A percentile compares a stretch with the other conserved stretches of the same genome.
phyloP scores from a whole-genome alignment of 2,113 vertebrate species.

The Desmodus rotundus region DNA sequence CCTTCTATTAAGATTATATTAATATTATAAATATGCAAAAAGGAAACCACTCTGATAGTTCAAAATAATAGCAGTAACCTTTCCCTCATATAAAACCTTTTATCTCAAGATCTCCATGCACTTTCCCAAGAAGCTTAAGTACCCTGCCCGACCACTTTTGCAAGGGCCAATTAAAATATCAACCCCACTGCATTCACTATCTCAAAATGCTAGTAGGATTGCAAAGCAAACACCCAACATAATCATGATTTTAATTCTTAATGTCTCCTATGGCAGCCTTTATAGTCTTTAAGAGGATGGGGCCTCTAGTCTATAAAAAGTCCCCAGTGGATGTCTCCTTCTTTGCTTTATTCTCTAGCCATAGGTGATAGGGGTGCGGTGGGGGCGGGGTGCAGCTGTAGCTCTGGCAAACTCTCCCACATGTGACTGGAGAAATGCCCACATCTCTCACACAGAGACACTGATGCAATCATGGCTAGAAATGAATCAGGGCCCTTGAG shows the following conservation, averaged over 20 bases:
- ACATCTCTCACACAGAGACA: not conserved
- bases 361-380: not conserved
- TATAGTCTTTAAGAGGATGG: not conserved
- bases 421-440: not conserved
- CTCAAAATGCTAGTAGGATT: not conserved
- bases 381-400: not conserved
- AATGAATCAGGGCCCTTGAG: conserved; percentile 70
- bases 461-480: conserved; percentile 76
- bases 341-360: not conserved
- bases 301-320: not conserved
- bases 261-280: conserved; percentile 4
- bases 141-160: conserved; percentile 10
- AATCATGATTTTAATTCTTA: conserved; percentile 46
- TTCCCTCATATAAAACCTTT: conserved; percentile 61
- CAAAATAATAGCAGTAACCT: conserved; percentile 66
- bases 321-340: not conserved
- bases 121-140: conserved; percentile 9
- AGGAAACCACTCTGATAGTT: conserved; percentile 62
- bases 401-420: not conserved
- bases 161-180: conserved; percentile 27
- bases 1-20: conserved; percentile 62
- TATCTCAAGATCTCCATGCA: conserved; percentile 26
- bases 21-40: conserved; percentile 72
- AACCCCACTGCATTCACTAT: not conserved
- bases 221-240: not conserved